Base-by-base conservation (phyloP, 2,797 vertebrate genomes). In the Intellagama lesueurii region DNA sequence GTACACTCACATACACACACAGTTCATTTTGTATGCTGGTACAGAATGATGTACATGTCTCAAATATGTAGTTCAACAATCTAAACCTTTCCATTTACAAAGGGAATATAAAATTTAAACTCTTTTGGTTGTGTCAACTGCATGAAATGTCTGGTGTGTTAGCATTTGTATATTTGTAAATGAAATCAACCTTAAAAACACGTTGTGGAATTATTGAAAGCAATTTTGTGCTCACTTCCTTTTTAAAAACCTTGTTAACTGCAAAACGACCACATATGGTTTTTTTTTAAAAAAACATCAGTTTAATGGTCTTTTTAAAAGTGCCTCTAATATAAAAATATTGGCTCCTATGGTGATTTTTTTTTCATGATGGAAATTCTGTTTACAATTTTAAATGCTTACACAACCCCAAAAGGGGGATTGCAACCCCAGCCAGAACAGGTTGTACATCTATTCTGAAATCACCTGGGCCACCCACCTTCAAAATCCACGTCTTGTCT, bases 151-250 rank as follows among this genome's bases (percentile, higher is more conserved):
- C 89, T 95, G 84, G 88, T 82, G 90, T 94, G 92, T 83, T 94
- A 68, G 70, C 47, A 70, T 94, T 83, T 93, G 90, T 95, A 22
- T 95, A 91, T 96, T 96, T 96, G 87, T 85, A 92, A 89, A 95
- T 92, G 90, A 96, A 96, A 94, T 96, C 91, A 94, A 90, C 93
- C 94, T 94, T 96, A 93, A 96, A 96, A 94, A 95, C 90, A 66
- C 77, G 30, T 44, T 77, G 85, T 30, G 40, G 75, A 86, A 66
- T 86, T 77, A 73, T 11, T 86, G 72, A 56, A 73, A 35, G 24
- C 6, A 26, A 75, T 70, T 35, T 85, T 35, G 26, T 60, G 32
- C 60, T 60, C 40, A 16, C 32, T 85, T 83, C 64, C 26, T 83
- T 76, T 85, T 94, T 96, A 90, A 96, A 96, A 93, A 94, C 89